Base-by-base conservation (phyloP, 2,888 invertebrate species). In the Cryptocheilus praepositus region DNA sequence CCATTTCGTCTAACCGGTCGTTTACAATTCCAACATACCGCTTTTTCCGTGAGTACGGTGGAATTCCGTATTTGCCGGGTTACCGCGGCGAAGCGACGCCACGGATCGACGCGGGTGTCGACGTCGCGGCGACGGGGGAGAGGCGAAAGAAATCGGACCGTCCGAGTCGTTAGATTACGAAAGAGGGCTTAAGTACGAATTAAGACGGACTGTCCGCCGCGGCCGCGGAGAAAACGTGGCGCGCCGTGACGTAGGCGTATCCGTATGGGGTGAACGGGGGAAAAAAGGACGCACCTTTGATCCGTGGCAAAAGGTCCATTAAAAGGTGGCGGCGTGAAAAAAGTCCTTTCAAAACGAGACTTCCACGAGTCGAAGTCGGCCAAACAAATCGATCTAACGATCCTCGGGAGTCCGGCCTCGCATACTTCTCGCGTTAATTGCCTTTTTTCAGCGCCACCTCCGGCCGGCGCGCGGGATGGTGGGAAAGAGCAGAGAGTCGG, bases 351-450 rank as follows among this genome's bases (percentile, higher is more conserved):
- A 49, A 4, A 49, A 16, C 49, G n/a, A 18, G 7, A 49, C 49
- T 49, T 19, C 49, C 49, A 49, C 49, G 49, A 49, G 49, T 36
- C 51, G 45, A 36, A 53, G 58, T 44, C 65, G 56, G 56, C 53
- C 58, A 13, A 61, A 45, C 65, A 71, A 77, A 77, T 71, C 74
- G 73, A 65, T 71, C 74, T 65, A 58, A 68, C 67, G 65, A 55
- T 62, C 68, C 18, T 53, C 36, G 46, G 61, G 61, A 36, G 55
- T 44, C 56, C 44, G 54, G 49, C 55, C 53, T 62, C 68, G 62
- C 66, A 61, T 64, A 68, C 64, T 67, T 59, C 59, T 25, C 16
- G 18, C 59, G 76, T 78, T 77, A 71, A 77, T 78, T 77, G 78
- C 70, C 78, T 71, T 74, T 65, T 64, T 71, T 71, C 49, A 19